Evolutionary conservation across 2,888 invertebrate genomes (phyloP).

Genomic region (Mystacides longicornis): DNA sequence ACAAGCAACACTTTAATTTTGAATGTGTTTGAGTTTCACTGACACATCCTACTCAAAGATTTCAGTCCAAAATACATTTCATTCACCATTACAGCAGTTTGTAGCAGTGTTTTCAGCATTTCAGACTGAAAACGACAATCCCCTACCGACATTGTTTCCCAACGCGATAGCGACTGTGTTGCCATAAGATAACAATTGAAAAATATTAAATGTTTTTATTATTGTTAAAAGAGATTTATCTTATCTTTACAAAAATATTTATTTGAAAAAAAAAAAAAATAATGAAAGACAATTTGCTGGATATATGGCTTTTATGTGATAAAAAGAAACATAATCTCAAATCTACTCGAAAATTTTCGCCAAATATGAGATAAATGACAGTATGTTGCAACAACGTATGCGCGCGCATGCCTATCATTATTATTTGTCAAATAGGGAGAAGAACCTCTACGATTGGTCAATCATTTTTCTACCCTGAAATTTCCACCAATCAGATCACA

Average conservation of each 20-base stretch:
- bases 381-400: neutral
- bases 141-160: neutral
- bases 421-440: slow-evolving; percentile 10
- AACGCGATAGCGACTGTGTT: neutral
- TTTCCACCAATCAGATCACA: slow-evolving; percentile 10
- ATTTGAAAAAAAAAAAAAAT: too few species aligned
- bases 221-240: too few species aligned
- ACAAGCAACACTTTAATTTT: neutral
- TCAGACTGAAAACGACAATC: neutral
- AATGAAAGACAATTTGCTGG: too few species aligned
- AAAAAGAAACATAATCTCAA: too few species aligned
- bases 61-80: neutral
- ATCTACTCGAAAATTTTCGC: too few species aligned
- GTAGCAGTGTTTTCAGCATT: neutral
- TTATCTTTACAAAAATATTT: too few species aligned
- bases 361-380: neutral
- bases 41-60: neutral
- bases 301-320: too few species aligned
- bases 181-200: neutral
- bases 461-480: slow-evolving; percentile 4
- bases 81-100: neutral
- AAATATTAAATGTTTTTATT: too few species aligned
- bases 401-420: neutral
- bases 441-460: slow-evolving; percentile 6
- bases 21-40: neutral